Conservation (phyloP, 1,140 invertebrate species). For the Lasaia peninsularis region DNA sequence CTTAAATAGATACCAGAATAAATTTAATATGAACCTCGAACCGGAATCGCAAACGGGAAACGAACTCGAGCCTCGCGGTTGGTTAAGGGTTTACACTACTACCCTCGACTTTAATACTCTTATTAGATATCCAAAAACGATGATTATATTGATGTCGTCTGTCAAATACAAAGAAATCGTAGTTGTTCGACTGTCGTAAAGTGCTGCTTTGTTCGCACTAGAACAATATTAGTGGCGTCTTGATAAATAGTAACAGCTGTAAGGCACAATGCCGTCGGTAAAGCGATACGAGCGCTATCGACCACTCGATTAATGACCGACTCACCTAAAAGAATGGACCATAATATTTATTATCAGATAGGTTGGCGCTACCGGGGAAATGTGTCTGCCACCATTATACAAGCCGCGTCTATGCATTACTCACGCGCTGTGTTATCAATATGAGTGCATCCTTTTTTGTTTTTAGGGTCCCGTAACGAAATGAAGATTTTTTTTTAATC, state of each 20-base stretch:
- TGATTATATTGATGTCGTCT: constrained; percentile 47
- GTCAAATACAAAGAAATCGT: constrained; percentile 52
- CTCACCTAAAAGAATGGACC: constrained; percentile 73
- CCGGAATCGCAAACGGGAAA: no score
- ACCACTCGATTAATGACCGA: constrained; percentile 70
- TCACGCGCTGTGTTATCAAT: constrained; percentile 58
- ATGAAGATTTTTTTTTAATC: neutral
- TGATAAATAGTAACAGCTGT: constrained; percentile 73
- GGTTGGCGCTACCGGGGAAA: constrained; percentile 67
- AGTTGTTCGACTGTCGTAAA: constrained; percentile 42
- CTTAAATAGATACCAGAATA: no score
- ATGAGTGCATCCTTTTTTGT: constrained; percentile 14
- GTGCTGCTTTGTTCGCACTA: constrained; percentile 52
- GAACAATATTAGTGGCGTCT: constrained; percentile 69
- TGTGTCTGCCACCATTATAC: constrained; percentile 62
- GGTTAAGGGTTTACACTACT: no score
- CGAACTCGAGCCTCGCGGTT: no score
- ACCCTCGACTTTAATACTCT: no score
- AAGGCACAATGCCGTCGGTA: constrained; percentile 66
- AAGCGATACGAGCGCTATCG: constrained; percentile 68
- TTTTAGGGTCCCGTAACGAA: neutral
- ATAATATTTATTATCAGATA: constrained; percentile 77
- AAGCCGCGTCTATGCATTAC: constrained; percentile 60
- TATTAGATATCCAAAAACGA: neutral
- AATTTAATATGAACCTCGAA: no score